Conservation (phyloP, 2,113 vertebrate species). For the Neodontobutis hainanensis region DNA sequence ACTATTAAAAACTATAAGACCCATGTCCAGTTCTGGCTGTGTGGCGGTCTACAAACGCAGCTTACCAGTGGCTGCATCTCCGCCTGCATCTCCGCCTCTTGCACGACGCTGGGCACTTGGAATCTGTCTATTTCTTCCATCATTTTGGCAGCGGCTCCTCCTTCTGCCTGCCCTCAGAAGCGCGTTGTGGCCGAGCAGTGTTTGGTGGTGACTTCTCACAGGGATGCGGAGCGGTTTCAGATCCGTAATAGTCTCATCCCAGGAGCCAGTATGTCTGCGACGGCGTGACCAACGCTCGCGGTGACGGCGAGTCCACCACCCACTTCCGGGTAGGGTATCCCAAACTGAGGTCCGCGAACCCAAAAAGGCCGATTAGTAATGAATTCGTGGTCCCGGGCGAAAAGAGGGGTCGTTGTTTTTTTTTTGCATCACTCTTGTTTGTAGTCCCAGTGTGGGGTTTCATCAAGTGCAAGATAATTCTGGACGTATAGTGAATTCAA, state of each 20-base stretch:
- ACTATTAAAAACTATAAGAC: neutral
- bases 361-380: neutral
- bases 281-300: constrained; percentile 66
- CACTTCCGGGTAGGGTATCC: constrained; percentile 73
- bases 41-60: neutral
- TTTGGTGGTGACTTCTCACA: constrained; percentile 3
- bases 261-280: constrained; percentile 66
- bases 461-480: too few species aligned
- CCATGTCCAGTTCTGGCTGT: neutral
- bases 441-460: too few species aligned
- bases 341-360: constrained; percentile 44
- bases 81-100: constrained; percentile 80
- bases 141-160: constrained; percentile 82
- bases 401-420: neutral
- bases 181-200: neutral
- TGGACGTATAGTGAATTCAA: too few species aligned
- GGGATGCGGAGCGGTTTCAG: constrained; percentile 25
- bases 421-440: too few species aligned
- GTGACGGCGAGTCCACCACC: constrained; percentile 72
- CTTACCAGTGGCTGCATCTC: constrained; percentile 96
- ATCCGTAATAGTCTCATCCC: constrained; percentile 70
- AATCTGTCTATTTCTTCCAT: constrained; percentile 98
- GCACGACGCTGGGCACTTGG: constrained; percentile 90
- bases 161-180: constrained; percentile 17
- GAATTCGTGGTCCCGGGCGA: neutral